Evolutionary conservation across 2,888 invertebrate species (phyloP).

Genomic region (Melitaea athalia): DNA sequence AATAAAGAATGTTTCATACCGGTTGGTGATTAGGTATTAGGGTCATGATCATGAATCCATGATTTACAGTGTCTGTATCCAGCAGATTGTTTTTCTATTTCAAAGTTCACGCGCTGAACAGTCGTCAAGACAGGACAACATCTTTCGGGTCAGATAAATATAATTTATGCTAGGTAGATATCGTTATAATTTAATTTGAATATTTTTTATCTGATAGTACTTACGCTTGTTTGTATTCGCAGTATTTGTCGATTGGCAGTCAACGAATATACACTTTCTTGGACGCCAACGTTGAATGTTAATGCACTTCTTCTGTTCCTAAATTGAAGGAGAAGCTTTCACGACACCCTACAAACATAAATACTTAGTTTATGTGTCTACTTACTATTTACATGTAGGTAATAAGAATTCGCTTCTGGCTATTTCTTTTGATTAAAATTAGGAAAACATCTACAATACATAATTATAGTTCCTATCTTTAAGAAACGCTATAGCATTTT

Average conservation of each 20-base stretch:
- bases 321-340: conserved; percentile 18
- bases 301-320: conserved; percentile 24
- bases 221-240: conserved; percentile 14
- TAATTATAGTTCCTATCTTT: too few relatives aligned
- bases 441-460: too few relatives aligned
- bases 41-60: too few relatives aligned
- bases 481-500: too few relatives aligned
- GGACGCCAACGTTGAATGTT: conserved; percentile 23
- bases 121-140: too few relatives aligned
- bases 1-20: too few relatives aligned
- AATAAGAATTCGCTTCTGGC: neutral
- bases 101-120: too few relatives aligned
- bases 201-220: conserved; percentile 4
- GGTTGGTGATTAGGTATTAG: too few relatives aligned
- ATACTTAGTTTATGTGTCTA: neutral
- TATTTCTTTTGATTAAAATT: neutral
- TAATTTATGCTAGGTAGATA: neutral
- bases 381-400: conserved; percentile 4
- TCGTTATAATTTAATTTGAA: neutral
- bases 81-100: too few relatives aligned
- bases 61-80: too few relatives aligned
- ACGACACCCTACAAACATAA: conserved; percentile 11
- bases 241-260: conserved; percentile 14
- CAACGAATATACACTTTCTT: conserved; percentile 24
- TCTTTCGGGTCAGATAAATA: too few relatives aligned